Base-by-base conservation (phyloP, 2,113 vertebrate genomes). In the Emydocephalus ijimae region DNA sequence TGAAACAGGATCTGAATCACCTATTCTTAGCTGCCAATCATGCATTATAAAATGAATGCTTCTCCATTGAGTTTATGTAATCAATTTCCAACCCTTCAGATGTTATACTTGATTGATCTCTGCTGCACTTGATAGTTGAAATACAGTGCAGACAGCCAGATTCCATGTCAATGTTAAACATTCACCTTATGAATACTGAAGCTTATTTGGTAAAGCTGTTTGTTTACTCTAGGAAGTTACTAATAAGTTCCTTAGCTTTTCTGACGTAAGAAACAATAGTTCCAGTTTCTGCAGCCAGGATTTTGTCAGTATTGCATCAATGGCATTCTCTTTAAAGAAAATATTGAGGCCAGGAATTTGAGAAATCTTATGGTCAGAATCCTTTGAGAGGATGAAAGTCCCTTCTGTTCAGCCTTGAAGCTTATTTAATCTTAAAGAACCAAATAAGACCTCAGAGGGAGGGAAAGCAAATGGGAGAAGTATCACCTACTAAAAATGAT, bases 151-250 rank as follows among this genome's bases (percentile, higher is more conserved):
- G 93, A 96, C 93, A 95, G 95, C 55, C 90, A 64, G 91, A 94
- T 96, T 95, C 94, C 94, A 91, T 92, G 57, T 50, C 85, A 91
- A 39, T 11, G 91, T 87, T 95, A 96, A 93, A 95, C 94, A 52
- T 29, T 94, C 94, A 89, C 90, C 61, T 29, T 93, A 55, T 94
- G 92, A 94, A 93, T 96, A 94, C 94, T 90, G 93, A 93, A 89
- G 95, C 92, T 87, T 90, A 93, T 93, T 91, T 93, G 90, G 89
- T 50, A 95, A 95, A 92, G 94, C 94, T 94, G 92, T 90, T 96
- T 89, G 9, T 95, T 95, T 96, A 92, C n/a, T 81, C 92, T 88
- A 81, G 12, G 21, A 81, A 57, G 39, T 57, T 91, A 43, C 86
- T 91, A 81, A 52, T 74, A 87, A 55, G 69, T n/a, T 89, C 24